Evolutionary conservation across 2,113 vertebrate genomes (phyloP).

Genomic region (Dipodomys spectabilis): DNA sequence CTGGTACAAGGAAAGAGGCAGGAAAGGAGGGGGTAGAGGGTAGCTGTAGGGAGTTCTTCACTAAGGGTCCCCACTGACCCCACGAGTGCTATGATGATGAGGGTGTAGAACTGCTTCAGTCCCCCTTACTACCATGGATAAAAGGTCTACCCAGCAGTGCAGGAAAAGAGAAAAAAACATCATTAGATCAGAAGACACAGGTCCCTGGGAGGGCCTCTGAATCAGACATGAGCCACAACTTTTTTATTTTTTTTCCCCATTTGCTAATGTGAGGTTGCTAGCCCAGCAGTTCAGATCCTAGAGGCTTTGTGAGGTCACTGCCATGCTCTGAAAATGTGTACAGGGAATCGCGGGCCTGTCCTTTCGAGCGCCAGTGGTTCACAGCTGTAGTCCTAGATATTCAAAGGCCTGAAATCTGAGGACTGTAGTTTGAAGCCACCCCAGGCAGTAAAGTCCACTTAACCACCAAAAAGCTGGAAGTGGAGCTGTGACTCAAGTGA

Average conservation of each 20-base stretch:
- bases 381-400: too few species aligned
- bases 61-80: not conserved
- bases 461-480: too few species aligned
- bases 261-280: not conserved
- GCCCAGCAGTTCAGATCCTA: not conserved
- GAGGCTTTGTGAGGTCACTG: not conserved
- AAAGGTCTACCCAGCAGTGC: not conserved
- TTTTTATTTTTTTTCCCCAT: rapidly evolving
- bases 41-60: not conserved
- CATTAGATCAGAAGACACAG: not conserved
- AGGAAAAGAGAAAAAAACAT: not conserved
- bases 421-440: too few species aligned
- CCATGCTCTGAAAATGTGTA: not conserved
- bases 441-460: too few species aligned
- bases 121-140: too few species aligned
- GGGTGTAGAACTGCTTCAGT: not conserved
- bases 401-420: too few species aligned
- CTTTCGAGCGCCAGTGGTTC: too few species aligned
- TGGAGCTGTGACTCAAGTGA: too few species aligned
- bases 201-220: not conserved
- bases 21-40: too few species aligned
- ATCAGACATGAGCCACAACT: not conserved
- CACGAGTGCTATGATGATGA: too few species aligned
- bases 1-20: too few species aligned
- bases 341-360: not conserved